Conservation (phyloP, 2,888 invertebrate species). For the Pseudococcus jackbeardsleyi region DNA sequence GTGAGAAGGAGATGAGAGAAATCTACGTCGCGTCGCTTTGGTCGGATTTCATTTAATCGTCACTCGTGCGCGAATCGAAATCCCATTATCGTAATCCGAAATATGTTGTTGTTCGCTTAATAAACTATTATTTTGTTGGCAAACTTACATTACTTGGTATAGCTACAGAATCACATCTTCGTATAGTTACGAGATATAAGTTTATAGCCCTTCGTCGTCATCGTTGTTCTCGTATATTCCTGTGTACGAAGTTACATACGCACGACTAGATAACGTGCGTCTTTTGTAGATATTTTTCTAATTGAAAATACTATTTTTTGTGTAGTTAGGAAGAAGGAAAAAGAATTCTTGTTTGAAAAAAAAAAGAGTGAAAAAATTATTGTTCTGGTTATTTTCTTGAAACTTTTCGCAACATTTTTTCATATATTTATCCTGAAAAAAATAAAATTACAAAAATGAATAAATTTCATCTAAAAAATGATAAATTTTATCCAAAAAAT, state of each 20-base stretch:
- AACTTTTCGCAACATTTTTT: not conserved
- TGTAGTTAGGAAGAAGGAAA: not conserved
- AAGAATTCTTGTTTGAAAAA: not conserved
- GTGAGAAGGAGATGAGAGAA: not conserved
- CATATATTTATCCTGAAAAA: too few species aligned
- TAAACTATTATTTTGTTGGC: constrained; percentile 38
- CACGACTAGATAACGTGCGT: not conserved
- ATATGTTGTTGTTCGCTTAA: constrained; percentile 43
- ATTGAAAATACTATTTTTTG: not conserved
- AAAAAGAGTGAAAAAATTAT: not conserved
- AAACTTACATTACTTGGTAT: not conserved
- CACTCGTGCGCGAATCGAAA: constrained; percentile 41
- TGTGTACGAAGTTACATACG: not conserved
- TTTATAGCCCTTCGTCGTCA: not conserved
- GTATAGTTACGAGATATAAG: not conserved
- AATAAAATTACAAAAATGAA: too few species aligned
- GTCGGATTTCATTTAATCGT: constrained; percentile 25
- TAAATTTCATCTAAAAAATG: too few species aligned
- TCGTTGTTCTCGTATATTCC: not conserved
- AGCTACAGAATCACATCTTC: not conserved
- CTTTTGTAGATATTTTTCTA: not conserved
- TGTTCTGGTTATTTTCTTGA: not conserved
- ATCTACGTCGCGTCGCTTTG: not conserved
- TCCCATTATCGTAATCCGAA: constrained; percentile 22
- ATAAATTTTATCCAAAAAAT: too few species aligned